Percentiles rank a stretch among this genome's conserved stretches.
These are phyloP conservation scores for Acanthoscelides obtectus DNA, from an alignment of 2,888 invertebrate genomes.

Conservation along the genomic window DNA sequence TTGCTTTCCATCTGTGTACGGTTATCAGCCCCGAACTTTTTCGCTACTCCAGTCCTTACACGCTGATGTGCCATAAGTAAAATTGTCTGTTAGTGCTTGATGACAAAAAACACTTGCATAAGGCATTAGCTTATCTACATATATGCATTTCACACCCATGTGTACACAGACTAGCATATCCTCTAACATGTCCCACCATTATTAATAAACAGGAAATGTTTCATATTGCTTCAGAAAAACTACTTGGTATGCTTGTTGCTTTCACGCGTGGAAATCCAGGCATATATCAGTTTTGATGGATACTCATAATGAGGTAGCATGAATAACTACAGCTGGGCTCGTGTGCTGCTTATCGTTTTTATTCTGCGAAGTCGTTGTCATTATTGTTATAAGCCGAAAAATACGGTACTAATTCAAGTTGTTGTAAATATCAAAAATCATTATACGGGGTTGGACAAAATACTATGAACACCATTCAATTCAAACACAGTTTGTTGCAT, in stretches of 20 bases:
- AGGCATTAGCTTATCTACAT: not conserved
- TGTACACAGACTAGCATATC: not conserved
- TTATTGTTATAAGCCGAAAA: too few species aligned
- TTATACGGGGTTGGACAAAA: too few species aligned
- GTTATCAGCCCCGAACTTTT: too few species aligned
- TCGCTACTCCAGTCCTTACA: too few species aligned
- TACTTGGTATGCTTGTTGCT: not conserved
- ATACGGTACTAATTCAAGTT: too few species aligned
- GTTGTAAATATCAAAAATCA: too few species aligned
- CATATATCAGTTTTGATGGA: not conserved
- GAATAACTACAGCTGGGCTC: not conserved
- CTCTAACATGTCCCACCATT: not conserved
- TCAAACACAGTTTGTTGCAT: too few species aligned
- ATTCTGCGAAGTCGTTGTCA: too few species aligned
- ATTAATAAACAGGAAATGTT: not conserved
- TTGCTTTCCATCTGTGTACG: too few species aligned
- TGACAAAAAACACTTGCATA: not conserved
- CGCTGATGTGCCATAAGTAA: not conserved
- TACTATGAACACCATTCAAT: too few species aligned
- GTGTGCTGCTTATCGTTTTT: too few species aligned
- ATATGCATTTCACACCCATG: not conserved
- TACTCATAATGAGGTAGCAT: not conserved
- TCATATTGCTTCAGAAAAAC: not conserved
- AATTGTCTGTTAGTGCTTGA: not conserved
- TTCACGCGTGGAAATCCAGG: not conserved